Evolutionary conservation across 1,140 invertebrate species (phyloP).

Genomic region (Epicauta chinensis): DNA sequence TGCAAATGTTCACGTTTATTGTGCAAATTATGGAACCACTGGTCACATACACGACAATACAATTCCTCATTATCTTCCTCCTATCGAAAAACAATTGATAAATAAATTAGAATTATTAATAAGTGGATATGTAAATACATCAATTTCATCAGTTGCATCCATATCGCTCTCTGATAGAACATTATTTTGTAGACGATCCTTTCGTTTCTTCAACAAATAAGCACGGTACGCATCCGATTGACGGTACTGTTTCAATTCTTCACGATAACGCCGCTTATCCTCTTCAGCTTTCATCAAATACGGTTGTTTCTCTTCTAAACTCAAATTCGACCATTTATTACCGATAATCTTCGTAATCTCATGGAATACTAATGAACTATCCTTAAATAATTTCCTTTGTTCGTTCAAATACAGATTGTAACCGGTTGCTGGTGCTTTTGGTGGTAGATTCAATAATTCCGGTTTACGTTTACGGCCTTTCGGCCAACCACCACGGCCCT

Average conservation of each 20-base stretch:
- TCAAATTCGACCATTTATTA: slow-evolving; percentile 52
- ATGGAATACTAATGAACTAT: slow-evolving; percentile 45
- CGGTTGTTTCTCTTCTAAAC: slow-evolving; percentile 48
- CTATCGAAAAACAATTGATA: slow-evolving; percentile 28
- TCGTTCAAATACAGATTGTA: slow-evolving; percentile 54
- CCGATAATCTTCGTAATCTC: slow-evolving; percentile 53
- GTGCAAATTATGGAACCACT: slow-evolving; percentile 52
- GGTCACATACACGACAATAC: slow-evolving; percentile 52
- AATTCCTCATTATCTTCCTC: slow-evolving; percentile 52
- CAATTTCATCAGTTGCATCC: slow-evolving; percentile 50
- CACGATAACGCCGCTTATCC: slow-evolving; percentile 51
- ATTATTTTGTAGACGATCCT: slow-evolving; percentile 46
- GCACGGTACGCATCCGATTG: slow-evolving; percentile 52
- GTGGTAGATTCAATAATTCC: slow-evolving; percentile 45
- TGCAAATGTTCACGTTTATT: slow-evolving; percentile 55
- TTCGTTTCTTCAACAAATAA: slow-evolving; percentile 48
- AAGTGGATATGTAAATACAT: slow-evolving; percentile 32
- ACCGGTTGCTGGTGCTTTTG: slow-evolving; percentile 52
- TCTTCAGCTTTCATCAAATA: slow-evolving; percentile 50
- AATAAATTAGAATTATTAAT: neutral
- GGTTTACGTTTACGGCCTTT: slow-evolving; percentile 55
- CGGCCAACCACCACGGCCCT: slow-evolving; percentile 55
- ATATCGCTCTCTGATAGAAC: slow-evolving; percentile 48
- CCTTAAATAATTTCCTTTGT: slow-evolving; percentile 48
- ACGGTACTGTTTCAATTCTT: slow-evolving; percentile 51